These are phyloP conservation scores for Hydrochoerus hydrochaeris DNA, from an alignment of 2,113 vertebrate species.

Conservation along the genomic window DNA sequence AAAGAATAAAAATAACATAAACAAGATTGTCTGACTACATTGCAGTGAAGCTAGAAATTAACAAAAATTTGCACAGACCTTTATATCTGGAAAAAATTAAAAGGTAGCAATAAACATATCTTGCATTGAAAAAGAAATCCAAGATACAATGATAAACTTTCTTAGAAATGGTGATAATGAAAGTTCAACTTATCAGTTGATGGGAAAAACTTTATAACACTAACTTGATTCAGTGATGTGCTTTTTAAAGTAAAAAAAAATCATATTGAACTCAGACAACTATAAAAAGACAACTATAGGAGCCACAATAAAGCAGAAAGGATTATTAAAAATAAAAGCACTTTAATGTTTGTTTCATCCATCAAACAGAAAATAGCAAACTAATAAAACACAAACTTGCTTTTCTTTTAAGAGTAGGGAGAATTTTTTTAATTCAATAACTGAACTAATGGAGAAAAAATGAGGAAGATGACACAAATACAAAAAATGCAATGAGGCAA, in stretches of 20 bases:
- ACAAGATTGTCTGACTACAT: not conserved
- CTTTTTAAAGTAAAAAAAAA: slow-evolving; percentile 17
- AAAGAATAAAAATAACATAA: not conserved
- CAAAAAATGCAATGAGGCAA: not conserved
- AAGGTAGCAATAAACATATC: not conserved
- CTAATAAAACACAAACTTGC: not conserved
- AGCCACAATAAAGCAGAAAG: not conserved
- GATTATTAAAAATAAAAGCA: slow-evolving; percentile 24
- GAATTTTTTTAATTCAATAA: not conserved
- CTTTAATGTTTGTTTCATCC: not conserved
- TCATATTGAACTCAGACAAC: not conserved
- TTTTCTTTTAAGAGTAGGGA: not conserved
- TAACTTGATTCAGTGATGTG: not conserved
- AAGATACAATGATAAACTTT: not conserved
- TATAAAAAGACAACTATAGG: not conserved
- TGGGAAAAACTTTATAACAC: not conserved
- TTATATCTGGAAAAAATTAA: not conserved
- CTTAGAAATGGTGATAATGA: not conserved
- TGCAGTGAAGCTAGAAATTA: slow-evolving; percentile 13
- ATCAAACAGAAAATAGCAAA: not conserved
- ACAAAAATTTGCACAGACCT: not conserved
- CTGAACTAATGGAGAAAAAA: not conserved
- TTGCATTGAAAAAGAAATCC: not conserved
- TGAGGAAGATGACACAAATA: not conserved
- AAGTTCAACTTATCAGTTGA: not conserved